These are phyloP conservation scores for Lophius piscatorius DNA, from an alignment of 2,113 vertebrate genomes.

Conservation along the genomic window DNA sequence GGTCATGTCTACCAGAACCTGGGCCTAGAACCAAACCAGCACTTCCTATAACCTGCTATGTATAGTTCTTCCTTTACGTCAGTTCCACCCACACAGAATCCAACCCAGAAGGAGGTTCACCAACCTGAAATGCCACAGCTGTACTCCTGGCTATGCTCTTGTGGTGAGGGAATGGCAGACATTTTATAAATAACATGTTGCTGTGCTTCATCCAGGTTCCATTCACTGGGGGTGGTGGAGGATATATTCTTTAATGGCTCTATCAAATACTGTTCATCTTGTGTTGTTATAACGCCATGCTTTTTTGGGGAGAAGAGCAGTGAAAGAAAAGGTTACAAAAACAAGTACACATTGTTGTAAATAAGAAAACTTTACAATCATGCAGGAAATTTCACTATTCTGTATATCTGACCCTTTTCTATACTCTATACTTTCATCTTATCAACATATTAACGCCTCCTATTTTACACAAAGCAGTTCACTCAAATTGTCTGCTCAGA, in stretches of 20 bases:
- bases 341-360: background rate
- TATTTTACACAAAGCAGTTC: background rate
- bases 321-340: slow-evolving; percentile 26
- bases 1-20: slow-evolving; percentile 66
- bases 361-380: no score
- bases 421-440: background rate
- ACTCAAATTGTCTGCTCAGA: background rate
- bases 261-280: slow-evolving; percentile 99
- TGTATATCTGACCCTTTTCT: no score
- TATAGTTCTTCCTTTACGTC: slow-evolving; percentile 75
- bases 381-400: no score
- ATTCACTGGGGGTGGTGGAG: slow-evolving; percentile 87
- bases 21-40: slow-evolving; percentile 76
- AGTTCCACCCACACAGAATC: slow-evolving; percentile 72
- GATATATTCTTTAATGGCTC: slow-evolving; percentile 93
- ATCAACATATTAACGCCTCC: background rate
- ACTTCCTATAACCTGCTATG: slow-evolving; percentile 75
- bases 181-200: slow-evolving; percentile 99
- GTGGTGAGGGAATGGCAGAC: slow-evolving; percentile 87
- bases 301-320: slow-evolving; percentile 71
- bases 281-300: slow-evolving; percentile 98
- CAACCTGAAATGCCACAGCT: slow-evolving; percentile 96
- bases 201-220: slow-evolving; percentile 90
- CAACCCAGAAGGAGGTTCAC: slow-evolving; percentile 67
- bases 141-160: slow-evolving; percentile 86